Evolutionary conservation across 2,797 vertebrate genomes (phyloP), one percentile per base, ranked within the genome.

Genomic region (Pitangus sulphuratus): DNA sequence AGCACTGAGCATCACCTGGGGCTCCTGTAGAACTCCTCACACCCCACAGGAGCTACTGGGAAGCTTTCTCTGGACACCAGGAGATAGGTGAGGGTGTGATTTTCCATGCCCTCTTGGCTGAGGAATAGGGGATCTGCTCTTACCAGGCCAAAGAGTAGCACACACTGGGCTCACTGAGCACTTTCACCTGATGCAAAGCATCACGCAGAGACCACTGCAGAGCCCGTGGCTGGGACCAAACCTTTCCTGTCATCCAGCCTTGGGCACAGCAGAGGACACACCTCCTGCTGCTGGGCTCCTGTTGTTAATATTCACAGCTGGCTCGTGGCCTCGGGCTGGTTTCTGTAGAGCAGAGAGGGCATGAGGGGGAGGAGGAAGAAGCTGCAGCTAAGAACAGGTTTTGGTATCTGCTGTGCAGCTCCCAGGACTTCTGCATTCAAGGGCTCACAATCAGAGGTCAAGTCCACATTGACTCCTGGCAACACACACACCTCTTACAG

Each of bases 151-250:
- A 68, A 8, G 10, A 62, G 39, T 40, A 42, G 72, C 35, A 64
- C 15, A 18, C 12, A 3, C 6, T 19, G 21, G 10, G 17, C n/a
- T 13, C 15, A 11, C 1, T 0, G 12, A 33, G 17, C 20, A 6
- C 30, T 9, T 56, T 65, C 1, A 3, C 51, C 19, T 25, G 44
- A 57, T 18, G 15, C 9, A 20, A 47, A 40, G 62, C 31, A 70
- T 20, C 58, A 5, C 2, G 4, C 24, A 50, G 26, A 86, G 62
- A 37, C 7, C 19, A 9, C 51, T 28, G 61, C 30, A 21, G 35
- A 22, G 21, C 31, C 42, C 61, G 19, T 2, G 6, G 37, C 54
- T 50, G 18, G 42, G 48, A 53, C 21, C 28, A 44, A 39, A 47
- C 18, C 33, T 7, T 39, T 56, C 40, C 30, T 21, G 30, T 24